Evolutionary conservation across 2,797 vertebrate genomes (phyloP), one percentile per base, ranked within the genome.

Genomic region (Dryobates pubescens): DNA sequence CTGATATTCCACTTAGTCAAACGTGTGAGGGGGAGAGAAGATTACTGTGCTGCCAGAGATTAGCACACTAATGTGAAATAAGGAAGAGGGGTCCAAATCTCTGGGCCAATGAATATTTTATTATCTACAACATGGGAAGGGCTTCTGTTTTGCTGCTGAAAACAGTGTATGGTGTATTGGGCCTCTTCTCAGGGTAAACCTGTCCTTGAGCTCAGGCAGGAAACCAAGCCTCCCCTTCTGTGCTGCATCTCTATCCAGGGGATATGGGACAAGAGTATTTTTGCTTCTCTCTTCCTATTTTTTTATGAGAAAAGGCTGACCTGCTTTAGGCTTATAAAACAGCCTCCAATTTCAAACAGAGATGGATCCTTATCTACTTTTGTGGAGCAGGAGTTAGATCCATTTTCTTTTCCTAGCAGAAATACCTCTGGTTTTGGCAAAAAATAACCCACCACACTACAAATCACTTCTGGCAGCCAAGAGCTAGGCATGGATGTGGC

Each of bases 91-190:
- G 86, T 83, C 81, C 86, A 92, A 92, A 72, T 92, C 91, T 95
- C 95, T 91, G 80, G 89, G 69, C 77, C 76, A 95, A 93, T 95
- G 92, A 96, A 93, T 95, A 96, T 96, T 95, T 95, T 79, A 96
- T 93, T 71, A 91, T 56, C 68, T 92, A 95, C 86, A 95, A 92
- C 89, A 92, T 92, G 80, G 86, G 83, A 96, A 93, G 62, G 68
- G 62, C 59, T 93, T 94, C 81, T 0, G 75, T 56, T 32, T 78
- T 79, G 79, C 81, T 84, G 68, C 77, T 93, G 78, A 87, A 88
- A 92, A 79, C 26, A 2, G 59, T 45, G 71, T 38, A 75, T 1
- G 1, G 89, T 72, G 62, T 88, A 84, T 90, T 86, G 19, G 82
- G n/a, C 63, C 57, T 92, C 86, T 86, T 94, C 89, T 93, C 36